Percentiles rank a stretch among this genome's conserved stretches.
These are phyloP conservation scores for Agelastica alni DNA, from an alignment of 2,888 invertebrate genomes.

Conservation along the genomic window DNA sequence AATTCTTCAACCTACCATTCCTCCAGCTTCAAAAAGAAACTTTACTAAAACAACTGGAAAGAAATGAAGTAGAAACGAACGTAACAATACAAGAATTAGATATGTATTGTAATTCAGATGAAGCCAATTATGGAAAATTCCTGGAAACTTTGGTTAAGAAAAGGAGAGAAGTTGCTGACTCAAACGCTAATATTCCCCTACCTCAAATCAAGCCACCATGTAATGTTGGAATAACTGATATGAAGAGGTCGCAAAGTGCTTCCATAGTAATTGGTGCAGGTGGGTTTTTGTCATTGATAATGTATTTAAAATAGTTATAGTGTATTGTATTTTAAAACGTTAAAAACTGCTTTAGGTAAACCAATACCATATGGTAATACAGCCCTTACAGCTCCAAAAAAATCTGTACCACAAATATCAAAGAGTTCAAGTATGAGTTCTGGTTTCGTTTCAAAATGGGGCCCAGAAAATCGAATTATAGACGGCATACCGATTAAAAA, in stretches of 20 bases:
- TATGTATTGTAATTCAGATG: slow-evolving; percentile 76
- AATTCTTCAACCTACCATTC: slow-evolving; percentile 94
- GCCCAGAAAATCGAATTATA: slow-evolving; percentile 51
- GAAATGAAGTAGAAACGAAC: slow-evolving; percentile 80
- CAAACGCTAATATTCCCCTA: slow-evolving; percentile 60
- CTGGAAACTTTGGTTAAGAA: slow-evolving; percentile 75
- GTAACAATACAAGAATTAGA: slow-evolving; percentile 77
- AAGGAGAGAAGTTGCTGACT: slow-evolving; percentile 73
- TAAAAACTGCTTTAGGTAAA: slow-evolving; percentile 35
- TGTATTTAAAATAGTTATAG: too few relatives aligned
- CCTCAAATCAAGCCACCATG: slow-evolving; percentile 28
- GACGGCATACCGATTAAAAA: slow-evolving; percentile 49
- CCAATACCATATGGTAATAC: slow-evolving; percentile 53
- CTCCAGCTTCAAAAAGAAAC: slow-evolving; percentile 86
- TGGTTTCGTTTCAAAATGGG: slow-evolving; percentile 50
- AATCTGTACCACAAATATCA: slow-evolving; percentile 34
- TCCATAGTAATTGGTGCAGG: slow-evolving; percentile 56
- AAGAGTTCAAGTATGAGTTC: slow-evolving; percentile 51
- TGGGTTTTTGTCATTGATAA: background rate
- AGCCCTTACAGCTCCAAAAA: slow-evolving; percentile 28
- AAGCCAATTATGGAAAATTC: slow-evolving; percentile 75
- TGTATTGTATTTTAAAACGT: too few relatives aligned
- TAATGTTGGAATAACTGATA: slow-evolving; percentile 39
- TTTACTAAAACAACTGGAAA: slow-evolving; percentile 78
- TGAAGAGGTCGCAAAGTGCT: slow-evolving; percentile 55